Percentiles rank a stretch among this genome's conserved stretches.
Conservation (phyloP, 2,113 vertebrate genomes). For the Callithrix jacchus region DNA sequence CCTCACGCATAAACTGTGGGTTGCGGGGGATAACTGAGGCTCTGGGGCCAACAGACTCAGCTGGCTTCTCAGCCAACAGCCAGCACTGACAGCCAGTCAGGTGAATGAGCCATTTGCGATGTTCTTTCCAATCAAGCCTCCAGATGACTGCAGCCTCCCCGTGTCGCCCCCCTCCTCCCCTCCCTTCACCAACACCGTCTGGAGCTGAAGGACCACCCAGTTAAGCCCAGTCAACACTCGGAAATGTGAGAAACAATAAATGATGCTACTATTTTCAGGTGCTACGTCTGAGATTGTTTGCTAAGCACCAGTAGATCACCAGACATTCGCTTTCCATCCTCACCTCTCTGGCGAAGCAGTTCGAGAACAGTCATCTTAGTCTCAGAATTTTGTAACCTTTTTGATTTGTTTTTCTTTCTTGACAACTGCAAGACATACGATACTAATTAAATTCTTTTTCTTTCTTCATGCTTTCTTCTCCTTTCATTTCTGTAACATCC, state of each 20-base stretch:
- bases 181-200: neutral
- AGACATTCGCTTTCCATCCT: neutral
- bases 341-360: neutral
- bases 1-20: neutral
- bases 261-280: neutral
- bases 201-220: neutral
- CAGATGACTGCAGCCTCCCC: neutral
- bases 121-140: neutral
- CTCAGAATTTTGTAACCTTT: neutral
- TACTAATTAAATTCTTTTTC: neutral
- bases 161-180: fast-evolving
- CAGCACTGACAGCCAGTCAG: neutral
- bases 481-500: neutral
- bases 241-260: neutral
- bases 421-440: neutral
- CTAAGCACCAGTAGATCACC: neutral
- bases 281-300: neutral
- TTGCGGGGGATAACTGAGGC: neutral
- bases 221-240: neutral
- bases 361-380: neutral
- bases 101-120: too few species aligned
- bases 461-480: neutral
- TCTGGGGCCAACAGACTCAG: neutral
- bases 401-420: neutral
- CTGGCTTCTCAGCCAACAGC: neutral